Percentiles rank a stretch among this genome's conserved stretches.
Conservation (phyloP, 2,888 invertebrate genomes). For the Epinotia demarniana region DNA sequence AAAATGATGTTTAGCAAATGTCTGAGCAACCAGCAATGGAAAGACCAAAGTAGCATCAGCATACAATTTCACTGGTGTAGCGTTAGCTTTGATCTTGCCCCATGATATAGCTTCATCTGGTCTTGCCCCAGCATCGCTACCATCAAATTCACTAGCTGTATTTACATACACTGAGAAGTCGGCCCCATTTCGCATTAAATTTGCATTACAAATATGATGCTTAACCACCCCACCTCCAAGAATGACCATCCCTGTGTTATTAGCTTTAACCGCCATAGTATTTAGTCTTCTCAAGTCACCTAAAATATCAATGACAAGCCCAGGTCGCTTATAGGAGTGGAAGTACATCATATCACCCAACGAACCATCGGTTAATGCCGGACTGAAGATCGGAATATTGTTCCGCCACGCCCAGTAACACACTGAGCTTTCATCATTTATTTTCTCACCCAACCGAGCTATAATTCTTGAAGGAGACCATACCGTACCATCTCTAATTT, state of each 20-base stretch:
- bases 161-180: constrained; percentile 98
- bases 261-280: constrained; percentile 96
- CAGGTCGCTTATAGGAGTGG: constrained; percentile 97
- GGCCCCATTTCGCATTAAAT: constrained; percentile 99
- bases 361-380: constrained; percentile 98
- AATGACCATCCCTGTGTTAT: constrained; percentile 98
- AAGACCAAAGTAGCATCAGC: constrained; percentile 97
- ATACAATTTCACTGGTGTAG: constrained; percentile 96
- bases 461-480: constrained; percentile 92
- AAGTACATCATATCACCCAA: constrained; percentile 99
- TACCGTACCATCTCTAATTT: constrained; percentile 87
- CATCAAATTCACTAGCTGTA: constrained; percentile 98
- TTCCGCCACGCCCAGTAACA: constrained; percentile 99
- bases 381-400: constrained; percentile 98
- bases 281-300: constrained; percentile 96
- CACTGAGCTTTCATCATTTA: constrained; percentile 95
- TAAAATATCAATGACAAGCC: constrained; percentile 96
- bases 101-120: constrained; percentile 99
- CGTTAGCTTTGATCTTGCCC: constrained; percentile 97
- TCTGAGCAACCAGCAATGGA: constrained; percentile 97
- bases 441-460: constrained; percentile 93
- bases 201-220: constrained; percentile 99
- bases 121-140: constrained; percentile 98
- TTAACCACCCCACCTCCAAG: constrained; percentile 98
- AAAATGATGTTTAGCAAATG: constrained; percentile 92